These are phyloP conservation scores for Dascyllus trimaculatus DNA, from an alignment of 2,113 vertebrate species.

Conservation along the genomic window DNA sequence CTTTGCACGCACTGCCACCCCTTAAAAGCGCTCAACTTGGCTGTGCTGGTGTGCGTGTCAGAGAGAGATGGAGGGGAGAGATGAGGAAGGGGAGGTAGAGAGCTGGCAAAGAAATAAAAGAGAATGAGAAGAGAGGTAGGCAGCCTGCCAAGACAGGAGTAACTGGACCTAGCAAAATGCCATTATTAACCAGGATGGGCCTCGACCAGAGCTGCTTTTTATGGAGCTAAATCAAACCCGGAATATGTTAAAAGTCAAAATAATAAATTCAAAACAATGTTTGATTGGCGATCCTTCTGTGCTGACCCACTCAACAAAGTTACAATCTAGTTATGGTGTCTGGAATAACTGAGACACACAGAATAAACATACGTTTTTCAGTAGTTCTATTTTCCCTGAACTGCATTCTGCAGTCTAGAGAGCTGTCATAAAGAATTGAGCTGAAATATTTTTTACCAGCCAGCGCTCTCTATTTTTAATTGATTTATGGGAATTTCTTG, in stretches of 20 bases:
- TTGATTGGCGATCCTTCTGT: no score
- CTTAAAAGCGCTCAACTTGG: constrained; percentile 65
- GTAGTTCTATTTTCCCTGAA: background rate
- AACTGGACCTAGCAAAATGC: constrained; percentile 45
- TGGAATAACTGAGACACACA: background rate
- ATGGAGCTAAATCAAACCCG: background rate
- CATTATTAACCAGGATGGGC: constrained; percentile 45
- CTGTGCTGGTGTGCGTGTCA: constrained; percentile 65
- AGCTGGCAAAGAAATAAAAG: constrained; percentile 68
- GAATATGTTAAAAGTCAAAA: constrained; percentile 16
- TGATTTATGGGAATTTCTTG: constrained; percentile 25
- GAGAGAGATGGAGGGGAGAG: constrained; percentile 51
- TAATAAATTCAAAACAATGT: background rate
- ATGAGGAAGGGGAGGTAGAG: constrained; percentile 55
- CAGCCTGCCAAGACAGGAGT: constrained; percentile 66
- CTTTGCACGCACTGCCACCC: constrained; percentile 75
- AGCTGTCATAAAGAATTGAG: constrained; percentile 32
- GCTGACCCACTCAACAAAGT: no score
- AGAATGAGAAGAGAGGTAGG: constrained; percentile 58
- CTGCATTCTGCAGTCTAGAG: constrained; percentile 28
- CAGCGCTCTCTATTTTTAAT: constrained; percentile 23
- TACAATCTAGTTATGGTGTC: background rate
- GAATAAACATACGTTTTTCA: background rate
- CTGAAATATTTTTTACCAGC: constrained; percentile 18
- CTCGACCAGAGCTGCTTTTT: constrained; percentile 16